Evolutionary conservation across 1,140 invertebrate species (phyloP), one percentile per base, ranked within the genome.

Genomic region (Hesperophylax magnus): DNA sequence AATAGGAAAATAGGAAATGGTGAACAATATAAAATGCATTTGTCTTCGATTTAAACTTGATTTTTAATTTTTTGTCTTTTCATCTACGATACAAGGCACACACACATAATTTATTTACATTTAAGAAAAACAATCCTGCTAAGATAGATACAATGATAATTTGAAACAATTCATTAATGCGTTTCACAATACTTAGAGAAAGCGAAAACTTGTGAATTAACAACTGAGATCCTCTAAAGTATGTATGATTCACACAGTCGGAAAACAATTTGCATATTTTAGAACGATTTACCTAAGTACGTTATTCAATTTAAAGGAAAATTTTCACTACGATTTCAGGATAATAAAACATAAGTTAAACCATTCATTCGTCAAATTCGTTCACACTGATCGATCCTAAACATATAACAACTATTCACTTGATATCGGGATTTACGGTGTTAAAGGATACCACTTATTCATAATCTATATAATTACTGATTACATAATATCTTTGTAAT

Each of bases 31-130:
- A 47, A 47, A 47, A 47, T 47, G 39, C 39, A 47, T 47, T 47
- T 47, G 39, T 58, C 54, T 2, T 81, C 84, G 83, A 89, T 90
- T 90, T 90, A 89, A 90, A 90, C 86, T 89, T 88, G 88, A 90
- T 90, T 84, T 81, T 84, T 84, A 84, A 84, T 84, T 80, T 90
- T 90, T 90, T 87, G 87, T 90, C 89, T 84, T 90, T 90, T 90
- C 87, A 88, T 90, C 89, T 90, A 90, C 89, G 86, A 90, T 90
- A 90, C 89, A 90, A 90, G 89, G 89, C 89, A 90, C 89, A 90
- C 89, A 90, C 89, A 90, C 89, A 90, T 81, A 84, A 84, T 84
- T 81, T 84, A 84, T 84, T 84, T 84, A 84, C 82, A 84, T 52
- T 79, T 75, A 84, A 84, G 79, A 84, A 81, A 81, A 77, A 81